phyloP scores from a whole-genome alignment of 2,797 vertebrate genomes.

The Lithobates sylvaticus region DNA sequence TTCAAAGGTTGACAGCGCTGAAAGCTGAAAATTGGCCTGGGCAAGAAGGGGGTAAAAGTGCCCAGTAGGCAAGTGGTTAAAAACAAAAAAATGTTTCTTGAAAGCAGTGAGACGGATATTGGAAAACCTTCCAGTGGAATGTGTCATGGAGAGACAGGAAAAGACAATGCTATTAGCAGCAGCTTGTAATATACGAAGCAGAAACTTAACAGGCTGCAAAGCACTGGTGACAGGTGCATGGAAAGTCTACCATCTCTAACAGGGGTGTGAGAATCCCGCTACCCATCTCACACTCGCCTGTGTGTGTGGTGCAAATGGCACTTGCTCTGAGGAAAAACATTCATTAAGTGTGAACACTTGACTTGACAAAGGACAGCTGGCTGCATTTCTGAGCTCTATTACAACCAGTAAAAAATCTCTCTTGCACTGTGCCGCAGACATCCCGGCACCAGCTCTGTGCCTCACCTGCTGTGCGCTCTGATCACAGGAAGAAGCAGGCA shows the following conservation, averaged over 20 bases:
- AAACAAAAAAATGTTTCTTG: no score
- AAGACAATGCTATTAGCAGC: constrained; percentile 12
- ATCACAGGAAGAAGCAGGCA: constrained; percentile 28
- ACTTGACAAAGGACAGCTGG: constrained; percentile 61
- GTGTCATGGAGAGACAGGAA: not conserved
- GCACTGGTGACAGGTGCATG: constrained; percentile 49
- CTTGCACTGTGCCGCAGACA: constrained; percentile 28
- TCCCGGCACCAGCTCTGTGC: constrained; percentile 39
- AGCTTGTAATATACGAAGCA: not conserved
- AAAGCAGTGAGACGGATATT: no score
- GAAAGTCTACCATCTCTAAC: constrained; percentile 29
- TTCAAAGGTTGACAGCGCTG: no score
- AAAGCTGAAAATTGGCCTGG: no score
- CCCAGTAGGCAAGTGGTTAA: no score
- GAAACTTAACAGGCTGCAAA: constrained; percentile 11
- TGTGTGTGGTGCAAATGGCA: constrained; percentile 61
- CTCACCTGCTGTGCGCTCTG: constrained; percentile 27
- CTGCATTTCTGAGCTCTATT: constrained; percentile 48
- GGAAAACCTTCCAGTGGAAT: not conserved
- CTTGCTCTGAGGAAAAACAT: constrained; percentile 60
- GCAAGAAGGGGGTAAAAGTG: no score
- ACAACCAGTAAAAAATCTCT: constrained; percentile 39
- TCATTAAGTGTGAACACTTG: constrained; percentile 61
- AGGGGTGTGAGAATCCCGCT: constrained; percentile 52
- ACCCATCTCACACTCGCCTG: constrained; percentile 49